Evolutionary conservation across 2,113 vertebrate species (phyloP).

Genomic region (Podilymbus podiceps): DNA sequence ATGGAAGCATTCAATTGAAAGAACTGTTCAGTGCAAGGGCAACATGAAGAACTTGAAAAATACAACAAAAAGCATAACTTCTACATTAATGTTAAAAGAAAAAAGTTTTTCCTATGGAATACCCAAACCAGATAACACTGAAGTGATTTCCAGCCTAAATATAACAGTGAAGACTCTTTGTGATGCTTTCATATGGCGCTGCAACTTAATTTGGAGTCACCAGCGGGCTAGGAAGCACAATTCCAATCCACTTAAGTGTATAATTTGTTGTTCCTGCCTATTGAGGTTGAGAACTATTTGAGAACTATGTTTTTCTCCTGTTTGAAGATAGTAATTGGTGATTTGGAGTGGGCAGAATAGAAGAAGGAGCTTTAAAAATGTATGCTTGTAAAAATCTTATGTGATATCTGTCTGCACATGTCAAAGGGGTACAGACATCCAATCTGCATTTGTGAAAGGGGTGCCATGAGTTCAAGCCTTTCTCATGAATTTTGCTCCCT

Average conservation of each 20-base stretch:
- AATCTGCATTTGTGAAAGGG: neutral
- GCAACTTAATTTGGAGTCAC: neutral
- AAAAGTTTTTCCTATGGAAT: neutral
- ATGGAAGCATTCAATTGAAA: neutral
- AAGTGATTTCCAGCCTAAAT: neutral
- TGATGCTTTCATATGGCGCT: neutral
- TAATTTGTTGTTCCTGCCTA: neutral
- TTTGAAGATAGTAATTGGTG: neutral
- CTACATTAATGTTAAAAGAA: neutral
- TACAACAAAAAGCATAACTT: neutral
- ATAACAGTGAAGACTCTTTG: neutral
- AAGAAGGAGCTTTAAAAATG: neutral
- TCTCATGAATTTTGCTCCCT: slow-evolving; percentile 55
- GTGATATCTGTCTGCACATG: neutral
- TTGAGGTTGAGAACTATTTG: neutral
- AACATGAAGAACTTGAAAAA: neutral
- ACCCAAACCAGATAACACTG: neutral
- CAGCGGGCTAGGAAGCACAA: neutral
- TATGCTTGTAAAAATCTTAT: neutral
- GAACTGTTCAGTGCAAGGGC: neutral
- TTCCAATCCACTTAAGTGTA: neutral
- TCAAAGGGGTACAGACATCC: neutral
- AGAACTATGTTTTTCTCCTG: neutral
- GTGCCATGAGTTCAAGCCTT: slow-evolving; percentile 40
- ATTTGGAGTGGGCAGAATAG: neutral